Evolutionary conservation across 1,140 invertebrate species (phyloP).

Genomic region (Bathynomus jamesi): DNA sequence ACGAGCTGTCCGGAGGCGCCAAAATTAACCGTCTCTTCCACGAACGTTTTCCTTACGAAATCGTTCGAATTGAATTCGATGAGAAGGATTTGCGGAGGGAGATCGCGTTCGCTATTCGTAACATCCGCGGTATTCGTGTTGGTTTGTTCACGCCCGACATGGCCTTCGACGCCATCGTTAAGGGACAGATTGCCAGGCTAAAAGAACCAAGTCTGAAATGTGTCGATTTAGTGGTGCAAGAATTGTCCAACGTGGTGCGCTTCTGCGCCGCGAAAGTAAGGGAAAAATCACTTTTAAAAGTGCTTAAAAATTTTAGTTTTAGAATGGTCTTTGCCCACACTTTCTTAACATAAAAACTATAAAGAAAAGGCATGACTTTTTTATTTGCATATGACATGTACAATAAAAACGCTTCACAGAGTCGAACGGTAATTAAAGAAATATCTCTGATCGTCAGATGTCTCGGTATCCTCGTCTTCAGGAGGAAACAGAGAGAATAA

Average conservation of each 20-base stretch:
- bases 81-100: conserved; percentile 95
- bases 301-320: no score
- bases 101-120: conserved; percentile 97
- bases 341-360: no score
- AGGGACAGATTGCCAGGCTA: conserved; percentile 92
- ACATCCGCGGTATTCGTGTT: conserved; percentile 93
- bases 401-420: no score
- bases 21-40: conserved; percentile 99
- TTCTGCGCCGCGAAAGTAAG: conserved; percentile 84
- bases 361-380: no score
- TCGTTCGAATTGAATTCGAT: conserved; percentile 98
- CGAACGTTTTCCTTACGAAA: conserved; percentile 99
- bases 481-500: conserved; percentile 97
- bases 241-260: conserved; percentile 89
- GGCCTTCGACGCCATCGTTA: conserved; percentile 99
- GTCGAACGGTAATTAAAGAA: no score
- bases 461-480: conserved; percentile 88
- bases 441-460: no score
- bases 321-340: no score
- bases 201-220: conserved; percentile 97
- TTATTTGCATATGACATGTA: no score
- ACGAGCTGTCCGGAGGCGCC: conserved; percentile 94
- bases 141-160: conserved; percentile 99
- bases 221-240: conserved; percentile 92
- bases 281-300: no score